phyloP scores from a whole-genome alignment of 53 echinoderm and acorn worm genomes.

The Arbacia lixula region DNA sequence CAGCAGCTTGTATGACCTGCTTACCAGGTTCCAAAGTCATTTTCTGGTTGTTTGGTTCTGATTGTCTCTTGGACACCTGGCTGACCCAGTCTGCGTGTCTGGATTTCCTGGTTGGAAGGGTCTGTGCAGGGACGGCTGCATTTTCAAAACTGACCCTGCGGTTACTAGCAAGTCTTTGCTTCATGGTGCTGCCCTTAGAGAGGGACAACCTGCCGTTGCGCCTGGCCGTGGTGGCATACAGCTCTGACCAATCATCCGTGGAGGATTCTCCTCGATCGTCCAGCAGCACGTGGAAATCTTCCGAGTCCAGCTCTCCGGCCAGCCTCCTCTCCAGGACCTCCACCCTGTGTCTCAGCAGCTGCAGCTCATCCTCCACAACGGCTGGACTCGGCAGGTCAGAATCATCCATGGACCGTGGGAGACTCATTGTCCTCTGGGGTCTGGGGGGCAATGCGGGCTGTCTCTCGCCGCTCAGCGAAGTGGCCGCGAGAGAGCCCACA shows the following conservation, averaged over 20 bases:
- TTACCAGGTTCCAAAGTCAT: too few relatives aligned
- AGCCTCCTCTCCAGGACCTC: slow-evolving; percentile 46
- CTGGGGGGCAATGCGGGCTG: slow-evolving; percentile 33
- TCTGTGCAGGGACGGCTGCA: too few relatives aligned
- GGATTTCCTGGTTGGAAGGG: too few relatives aligned
- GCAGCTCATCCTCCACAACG: slow-evolving; percentile 31
- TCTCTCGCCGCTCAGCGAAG: background rate
- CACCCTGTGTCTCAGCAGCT: slow-evolving; percentile 30
- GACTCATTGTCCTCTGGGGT: background rate
- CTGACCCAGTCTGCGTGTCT: too few relatives aligned
- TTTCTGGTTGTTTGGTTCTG: too few relatives aligned
- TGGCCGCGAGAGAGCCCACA: slow-evolving; percentile 33
- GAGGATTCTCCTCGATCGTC: slow-evolving; percentile 41
- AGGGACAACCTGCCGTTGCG: too few relatives aligned
- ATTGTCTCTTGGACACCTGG: too few relatives aligned
- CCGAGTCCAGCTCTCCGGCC: slow-evolving; percentile 27
- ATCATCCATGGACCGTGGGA: background rate
- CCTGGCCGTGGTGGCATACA: background rate
- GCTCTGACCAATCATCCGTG: slow-evolving; percentile 28
- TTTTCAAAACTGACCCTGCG: too few relatives aligned
- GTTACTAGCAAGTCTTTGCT: too few relatives aligned
- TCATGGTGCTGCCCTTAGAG: too few relatives aligned
- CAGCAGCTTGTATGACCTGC: too few relatives aligned
- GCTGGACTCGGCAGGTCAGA: background rate
- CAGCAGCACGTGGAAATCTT: slow-evolving; percentile 20